phyloP scores from a whole-genome alignment of 2,888 invertebrate genomes.

The Sinelater perroti region DNA sequence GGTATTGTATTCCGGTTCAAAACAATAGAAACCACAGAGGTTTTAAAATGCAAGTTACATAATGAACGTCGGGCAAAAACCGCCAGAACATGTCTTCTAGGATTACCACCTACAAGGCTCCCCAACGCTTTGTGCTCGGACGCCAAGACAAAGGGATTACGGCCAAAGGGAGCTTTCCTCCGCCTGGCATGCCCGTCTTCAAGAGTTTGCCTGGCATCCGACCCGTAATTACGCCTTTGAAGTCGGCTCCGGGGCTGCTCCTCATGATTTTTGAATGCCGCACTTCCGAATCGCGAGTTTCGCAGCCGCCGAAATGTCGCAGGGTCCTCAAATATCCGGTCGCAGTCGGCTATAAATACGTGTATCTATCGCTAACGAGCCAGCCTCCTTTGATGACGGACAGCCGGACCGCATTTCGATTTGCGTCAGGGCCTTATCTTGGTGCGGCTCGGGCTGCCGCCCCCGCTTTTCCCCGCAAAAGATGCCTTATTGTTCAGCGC shows the following conservation, averaged over 20 bases:
- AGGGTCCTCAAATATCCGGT: not conserved
- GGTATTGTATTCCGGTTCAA: no score
- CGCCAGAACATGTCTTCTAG: not conserved
- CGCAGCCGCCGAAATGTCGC: not conserved
- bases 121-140: constrained; percentile 6
- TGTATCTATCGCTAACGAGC: constrained; percentile 15
- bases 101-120: constrained; percentile 9
- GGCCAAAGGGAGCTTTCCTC: constrained; percentile 7
- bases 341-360: constrained; percentile 5
- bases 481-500: no score
- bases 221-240: constrained; percentile 15
- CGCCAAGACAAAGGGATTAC: constrained; percentile 16
- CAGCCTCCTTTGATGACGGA: constrained; percentile 16
- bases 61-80: no score
- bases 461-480: no score
- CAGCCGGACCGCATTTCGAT: constrained; percentile 16
- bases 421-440: constrained; percentile 15
- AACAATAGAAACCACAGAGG: no score
- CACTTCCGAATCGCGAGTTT: no score
- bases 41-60: no score
- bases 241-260: constrained; percentile 1
- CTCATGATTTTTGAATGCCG: constrained; percentile 7
- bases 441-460: constrained; percentile 7
- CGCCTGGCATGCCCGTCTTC: not conserved
- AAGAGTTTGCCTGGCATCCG: constrained; percentile 10